These are phyloP conservation scores for Calidris pugnax DNA, from an alignment of 2,113 vertebrate genomes.

Conservation along the genomic window DNA sequence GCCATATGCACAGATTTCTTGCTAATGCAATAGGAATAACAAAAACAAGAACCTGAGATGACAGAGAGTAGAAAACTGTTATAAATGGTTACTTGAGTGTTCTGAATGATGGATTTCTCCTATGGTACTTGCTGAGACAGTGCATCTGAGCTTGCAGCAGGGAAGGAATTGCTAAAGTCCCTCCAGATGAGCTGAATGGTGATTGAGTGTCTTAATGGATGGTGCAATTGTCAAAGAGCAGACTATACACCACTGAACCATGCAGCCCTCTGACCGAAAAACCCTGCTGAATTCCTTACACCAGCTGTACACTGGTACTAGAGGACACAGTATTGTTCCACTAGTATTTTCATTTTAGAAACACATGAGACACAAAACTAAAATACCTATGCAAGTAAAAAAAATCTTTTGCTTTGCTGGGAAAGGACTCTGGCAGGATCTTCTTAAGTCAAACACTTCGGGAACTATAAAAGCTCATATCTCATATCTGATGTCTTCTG, in stretches of 20 bases:
- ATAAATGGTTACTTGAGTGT: neutral
- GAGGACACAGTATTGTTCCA: neutral
- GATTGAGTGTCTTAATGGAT: neutral
- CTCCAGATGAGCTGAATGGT: neutral
- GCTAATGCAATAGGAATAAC: slow-evolving; percentile 12
- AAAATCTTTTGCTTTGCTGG: neutral
- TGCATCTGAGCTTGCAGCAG: neutral
- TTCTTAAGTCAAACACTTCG: neutral
- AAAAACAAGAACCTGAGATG: slow-evolving; percentile 42
- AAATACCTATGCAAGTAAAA: neutral
- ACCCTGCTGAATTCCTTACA: neutral
- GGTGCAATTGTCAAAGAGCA: neutral
- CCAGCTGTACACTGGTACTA: neutral
- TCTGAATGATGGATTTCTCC: neutral
- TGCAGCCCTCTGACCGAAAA: neutral
- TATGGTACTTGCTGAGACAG: neutral
- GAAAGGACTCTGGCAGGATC: neutral
- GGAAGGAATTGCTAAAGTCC: neutral
- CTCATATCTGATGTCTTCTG: neutral
- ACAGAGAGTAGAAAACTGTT: slow-evolving; percentile 10
- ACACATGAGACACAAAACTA: fast-evolving
- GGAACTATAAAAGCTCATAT: neutral
- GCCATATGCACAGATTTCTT: slow-evolving; percentile 46
- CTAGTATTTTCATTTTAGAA: neutral
- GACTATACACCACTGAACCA: fast-evolving